Evolutionary conservation across 2,797 vertebrate species (phyloP).

Genomic region (Pogoniulus pusillus): DNA sequence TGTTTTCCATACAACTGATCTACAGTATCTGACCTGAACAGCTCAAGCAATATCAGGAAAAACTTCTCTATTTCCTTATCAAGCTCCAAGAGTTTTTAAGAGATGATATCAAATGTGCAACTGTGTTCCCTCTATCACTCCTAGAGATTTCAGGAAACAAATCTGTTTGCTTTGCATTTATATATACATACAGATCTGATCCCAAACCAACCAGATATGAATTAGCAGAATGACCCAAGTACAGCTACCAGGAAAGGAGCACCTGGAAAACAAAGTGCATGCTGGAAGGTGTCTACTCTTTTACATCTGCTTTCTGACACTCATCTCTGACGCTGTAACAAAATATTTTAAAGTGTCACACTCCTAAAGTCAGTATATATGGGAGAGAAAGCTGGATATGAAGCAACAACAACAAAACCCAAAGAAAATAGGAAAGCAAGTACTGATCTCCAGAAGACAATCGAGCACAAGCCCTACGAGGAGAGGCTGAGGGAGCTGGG

Average conservation of each 20-base stretch:
- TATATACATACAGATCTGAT: conserved; percentile 5
- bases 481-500: no score
- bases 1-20: no score
- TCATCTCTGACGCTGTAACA: not conserved
- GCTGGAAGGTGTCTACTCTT: not conserved
- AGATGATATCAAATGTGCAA: no score
- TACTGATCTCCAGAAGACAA: not conserved
- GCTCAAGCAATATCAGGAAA: no score
- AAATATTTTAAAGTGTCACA: not conserved
- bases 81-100: no score
- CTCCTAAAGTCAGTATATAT: not conserved
- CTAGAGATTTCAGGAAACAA: conserved; percentile 21
- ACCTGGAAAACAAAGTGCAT: not conserved
- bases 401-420: not conserved
- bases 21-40: no score
- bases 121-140: no score
- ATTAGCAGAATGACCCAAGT: not conserved
- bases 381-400: not conserved
- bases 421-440: not conserved
- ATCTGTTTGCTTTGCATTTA: not conserved
- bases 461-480: no score
- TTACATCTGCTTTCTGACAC: not conserved
- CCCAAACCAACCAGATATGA: not conserved
- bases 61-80: no score
- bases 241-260: not conserved